Base-by-base conservation (phyloP, 2,113 vertebrate genomes). In the Caracal caracal region DNA sequence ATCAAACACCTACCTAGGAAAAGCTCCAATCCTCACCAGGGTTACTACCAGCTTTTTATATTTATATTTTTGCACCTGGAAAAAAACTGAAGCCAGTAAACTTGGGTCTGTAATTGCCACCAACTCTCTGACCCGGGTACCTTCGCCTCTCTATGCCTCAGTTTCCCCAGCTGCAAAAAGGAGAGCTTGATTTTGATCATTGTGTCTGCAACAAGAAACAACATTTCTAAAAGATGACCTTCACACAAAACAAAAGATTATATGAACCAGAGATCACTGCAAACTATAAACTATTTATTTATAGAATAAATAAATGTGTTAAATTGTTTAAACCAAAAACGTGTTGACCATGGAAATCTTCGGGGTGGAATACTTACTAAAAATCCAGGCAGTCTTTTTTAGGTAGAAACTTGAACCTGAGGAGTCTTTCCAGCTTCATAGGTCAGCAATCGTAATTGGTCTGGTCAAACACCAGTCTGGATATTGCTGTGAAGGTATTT, bases 21-120 rank as follows among this genome's bases (percentile, higher is more conserved):
- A 49, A 51, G 17, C 61, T 33, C 33, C 12, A 81, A 20, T 85
- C n/a, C 33, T 80, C 17, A 63, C 8, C 24, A 51, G 43, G 43
- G 85, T 93, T 82, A 47, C 37, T 65, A 35, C 26, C 5, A 40
- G 20, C 30, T 30, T 71, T 94, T 90, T 66, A 61, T 88, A 80
- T 47, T 95, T 96, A 22, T 53, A 73, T 59, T 63, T 92, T 96
- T 95, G 13, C n/a, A 61, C 66, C 65, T 90, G 47, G 40, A 53
- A 87, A 89, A 93, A 56, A 16, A n/a, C 11, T 35, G 5, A 19
- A 40, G 51, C 91, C 61, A 63, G 28, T 84, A 88, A 75, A 90
- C 85, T 87, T 96, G 35, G 15, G n/a, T 88, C 22, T 93, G 15
- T 78, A 35, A 79, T 12, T 88, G 10, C 49, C 35, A 63, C 26